Base-by-base conservation (phyloP, 2,113 vertebrate genomes). In the Callipepla squamata region DNA sequence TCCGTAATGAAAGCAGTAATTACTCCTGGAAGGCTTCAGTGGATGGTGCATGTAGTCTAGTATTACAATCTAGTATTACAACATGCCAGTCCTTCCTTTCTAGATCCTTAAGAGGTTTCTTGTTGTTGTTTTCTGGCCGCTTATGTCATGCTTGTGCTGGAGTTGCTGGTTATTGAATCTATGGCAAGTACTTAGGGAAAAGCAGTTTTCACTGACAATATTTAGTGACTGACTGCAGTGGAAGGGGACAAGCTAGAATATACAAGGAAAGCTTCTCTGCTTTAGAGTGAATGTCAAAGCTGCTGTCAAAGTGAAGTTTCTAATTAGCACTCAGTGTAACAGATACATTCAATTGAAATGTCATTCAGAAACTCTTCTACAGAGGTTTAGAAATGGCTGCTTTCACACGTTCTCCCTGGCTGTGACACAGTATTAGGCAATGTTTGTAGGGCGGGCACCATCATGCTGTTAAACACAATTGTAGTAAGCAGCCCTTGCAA, bases 401-500 rank as follows among this genome's bases (percentile, higher is more conserved):
- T 66, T 7, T 94, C 68, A 15, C 36, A 2, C 26, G 73, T 78
- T 74, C 16, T 83, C 9, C 15, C 80, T 78, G 50, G 32, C 73
- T 40, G 2, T 88, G 45, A 30, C 22, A 19, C 61, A 20, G 40
- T 21, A 51, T 80, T 77, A 90, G 45, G 66, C 51, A 72, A 15
- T 53, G 15, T 90, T 87, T 77, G 15, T 42, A 34, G n/a, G 69
- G 55, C 65, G 89, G 68, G 75, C 59, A 73, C 63, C 53, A 19
- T 34, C 67, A 55, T 50, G 67, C 42, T 67, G 44, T 80, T 93
- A 68, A 90, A 59, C 42, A 12, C 50, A 13, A 11, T 20, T 85
- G 57, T 72, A 78, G 66, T 74, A 65, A 92, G 57, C n/a, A 61
- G 70, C 44, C 44, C 40, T 92, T 86, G 65, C 57, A 75, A 88